Conservation (phyloP, 2,888 invertebrate genomes). For the Drosophila atripex region DNA sequence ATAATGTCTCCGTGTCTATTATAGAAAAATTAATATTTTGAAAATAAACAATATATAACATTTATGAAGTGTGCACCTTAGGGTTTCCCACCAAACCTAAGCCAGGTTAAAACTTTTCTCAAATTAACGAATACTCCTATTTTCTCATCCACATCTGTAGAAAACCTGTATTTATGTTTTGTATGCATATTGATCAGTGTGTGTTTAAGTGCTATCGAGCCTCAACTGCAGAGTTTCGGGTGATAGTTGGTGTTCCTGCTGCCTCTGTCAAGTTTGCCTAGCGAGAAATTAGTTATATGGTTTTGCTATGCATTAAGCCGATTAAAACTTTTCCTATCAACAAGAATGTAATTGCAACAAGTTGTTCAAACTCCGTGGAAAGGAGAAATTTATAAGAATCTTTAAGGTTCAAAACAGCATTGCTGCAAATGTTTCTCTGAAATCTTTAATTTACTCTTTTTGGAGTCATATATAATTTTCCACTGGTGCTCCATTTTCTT, state of each 20-base stretch:
- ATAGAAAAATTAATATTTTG: not conserved
- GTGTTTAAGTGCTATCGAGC: conserved; percentile 20
- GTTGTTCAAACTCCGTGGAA: conserved; percentile 8
- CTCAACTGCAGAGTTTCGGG: conserved; percentile 26
- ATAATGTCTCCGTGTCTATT: not conserved
- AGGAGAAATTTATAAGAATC: not conserved
- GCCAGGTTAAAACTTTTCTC: not conserved
- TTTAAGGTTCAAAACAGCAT: not conserved
- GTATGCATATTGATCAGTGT: not conserved
- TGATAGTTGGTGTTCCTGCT: conserved; percentile 2
- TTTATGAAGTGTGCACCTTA: no score
- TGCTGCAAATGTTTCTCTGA: no score
- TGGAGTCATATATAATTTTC: no score
- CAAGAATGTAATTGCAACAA: conserved; percentile 36
- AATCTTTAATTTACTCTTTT: no score
- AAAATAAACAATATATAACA: not conserved
- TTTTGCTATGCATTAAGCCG: conserved; percentile 29
- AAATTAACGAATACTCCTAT: not conserved
- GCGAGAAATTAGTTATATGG: conserved; percentile 32
- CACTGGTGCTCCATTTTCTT: no score
- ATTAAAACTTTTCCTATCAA: conserved; percentile 52
- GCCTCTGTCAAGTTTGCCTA: conserved; percentile 1
- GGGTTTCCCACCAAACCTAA: no score
- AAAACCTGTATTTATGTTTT: not conserved
- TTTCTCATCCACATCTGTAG: not conserved